These are phyloP conservation scores for Microtus oregoni DNA, from an alignment of 2,113 vertebrate genomes.

Conservation along the genomic window DNA sequence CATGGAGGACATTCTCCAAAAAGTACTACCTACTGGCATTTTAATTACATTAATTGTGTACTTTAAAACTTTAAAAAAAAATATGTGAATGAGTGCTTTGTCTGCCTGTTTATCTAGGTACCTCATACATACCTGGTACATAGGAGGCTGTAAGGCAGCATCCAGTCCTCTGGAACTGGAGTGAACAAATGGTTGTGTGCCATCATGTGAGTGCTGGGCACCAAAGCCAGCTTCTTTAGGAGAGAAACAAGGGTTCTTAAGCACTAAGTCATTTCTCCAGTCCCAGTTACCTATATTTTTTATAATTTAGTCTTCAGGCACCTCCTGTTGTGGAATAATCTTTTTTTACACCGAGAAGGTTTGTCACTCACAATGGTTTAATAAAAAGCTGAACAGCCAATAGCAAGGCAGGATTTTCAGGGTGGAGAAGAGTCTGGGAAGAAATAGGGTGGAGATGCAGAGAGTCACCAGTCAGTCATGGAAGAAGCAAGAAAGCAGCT, in stretches of 20 bases:
- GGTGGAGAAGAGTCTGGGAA: neutral
- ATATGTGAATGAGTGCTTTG: too few species aligned
- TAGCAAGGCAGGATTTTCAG: neutral
- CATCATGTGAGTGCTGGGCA: neutral
- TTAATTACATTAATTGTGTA: neutral
- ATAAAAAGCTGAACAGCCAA: neutral
- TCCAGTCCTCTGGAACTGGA: neutral
- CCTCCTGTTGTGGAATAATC: neutral
- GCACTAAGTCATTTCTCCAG: neutral
- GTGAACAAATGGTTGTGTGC: neutral
- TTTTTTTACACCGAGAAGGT: neutral
- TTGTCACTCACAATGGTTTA: neutral
- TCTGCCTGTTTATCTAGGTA: neutral
- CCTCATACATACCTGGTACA: neutral
- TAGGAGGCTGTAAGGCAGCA: neutral
- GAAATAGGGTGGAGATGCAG: neutral
- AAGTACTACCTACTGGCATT: neutral
- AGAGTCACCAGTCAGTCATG: neutral
- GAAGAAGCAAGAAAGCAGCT: neutral
- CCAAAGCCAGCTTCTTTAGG: neutral
- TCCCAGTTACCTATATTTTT: neutral
- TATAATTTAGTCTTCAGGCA: neutral
- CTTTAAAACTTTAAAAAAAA: neutral
- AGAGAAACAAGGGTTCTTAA: neutral
- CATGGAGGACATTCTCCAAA: conserved; percentile 3